Evolutionary conservation across 2,113 vertebrate species (phyloP).

Genomic region (Xenotilapia caudafasciata): DNA sequence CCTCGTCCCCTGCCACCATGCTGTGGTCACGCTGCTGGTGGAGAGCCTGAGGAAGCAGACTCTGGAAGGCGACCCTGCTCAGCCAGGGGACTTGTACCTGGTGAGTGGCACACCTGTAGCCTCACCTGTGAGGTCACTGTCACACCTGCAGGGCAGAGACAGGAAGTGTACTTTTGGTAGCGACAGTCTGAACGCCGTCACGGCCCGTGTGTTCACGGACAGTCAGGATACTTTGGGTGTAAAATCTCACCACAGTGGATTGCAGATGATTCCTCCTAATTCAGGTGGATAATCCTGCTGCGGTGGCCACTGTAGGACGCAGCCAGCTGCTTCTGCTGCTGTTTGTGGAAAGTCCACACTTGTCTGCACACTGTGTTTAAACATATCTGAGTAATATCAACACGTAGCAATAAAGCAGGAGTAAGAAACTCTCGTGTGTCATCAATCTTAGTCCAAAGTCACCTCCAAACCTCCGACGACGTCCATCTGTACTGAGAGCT

Average conservation of each 20-base stretch:
- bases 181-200: not conserved
- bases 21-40: slow-evolving; percentile 80
- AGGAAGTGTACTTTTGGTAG: not conserved
- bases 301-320: not conserved
- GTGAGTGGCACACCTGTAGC: slow-evolving; percentile 59
- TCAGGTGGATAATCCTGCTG: not conserved
- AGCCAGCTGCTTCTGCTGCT: not conserved
- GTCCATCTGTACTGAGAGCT: not conserved
- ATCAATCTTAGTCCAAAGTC: not conserved
- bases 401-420: not conserved
- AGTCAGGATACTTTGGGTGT: not conserved
- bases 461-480: not conserved
- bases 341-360: not conserved
- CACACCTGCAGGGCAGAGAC: not conserved
- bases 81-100: slow-evolving; percentile 78
- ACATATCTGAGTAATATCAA: not conserved
- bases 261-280: not conserved
- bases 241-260: not conserved
- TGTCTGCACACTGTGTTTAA: not conserved
- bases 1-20: slow-evolving; percentile 44
- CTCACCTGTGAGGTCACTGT: not conserved
- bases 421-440: not conserved
- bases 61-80: slow-evolving; percentile 76
- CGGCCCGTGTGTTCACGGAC: not conserved
- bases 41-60: slow-evolving; percentile 79